These are phyloP conservation scores for Sclerurus mexicanus DNA, from an alignment of 2,113 vertebrate genomes.

Conservation along the genomic window DNA sequence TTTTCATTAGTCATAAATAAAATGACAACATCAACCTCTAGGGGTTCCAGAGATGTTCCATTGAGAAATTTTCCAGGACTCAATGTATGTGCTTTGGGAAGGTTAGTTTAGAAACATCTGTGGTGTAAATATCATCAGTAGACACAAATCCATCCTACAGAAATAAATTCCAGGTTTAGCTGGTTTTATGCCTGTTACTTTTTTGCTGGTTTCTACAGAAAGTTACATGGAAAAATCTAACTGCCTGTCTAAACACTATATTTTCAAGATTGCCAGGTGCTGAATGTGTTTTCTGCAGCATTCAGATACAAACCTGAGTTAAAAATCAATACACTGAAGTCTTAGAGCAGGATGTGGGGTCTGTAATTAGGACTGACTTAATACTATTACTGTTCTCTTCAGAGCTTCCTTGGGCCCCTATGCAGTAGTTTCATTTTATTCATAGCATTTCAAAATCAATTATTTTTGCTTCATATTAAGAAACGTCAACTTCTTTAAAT, in stretches of 20 bases:
- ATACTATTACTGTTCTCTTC: background rate
- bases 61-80: slow-evolving; percentile 57
- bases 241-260: background rate
- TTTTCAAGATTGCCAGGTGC: background rate
- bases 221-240: background rate
- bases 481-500: background rate
- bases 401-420: background rate
- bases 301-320: background rate
- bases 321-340: background rate
- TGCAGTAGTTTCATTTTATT: background rate
- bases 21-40: slow-evolving; percentile 58
- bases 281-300: background rate
- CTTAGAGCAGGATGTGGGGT: background rate
- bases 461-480: background rate
- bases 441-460: background rate
- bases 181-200: background rate
- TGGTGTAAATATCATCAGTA: background rate
- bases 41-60: slow-evolving; percentile 57
- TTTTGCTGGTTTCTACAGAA: slow-evolving; percentile 33
- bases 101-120: slow-evolving; percentile 12
- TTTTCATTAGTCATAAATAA: slow-evolving; percentile 76
- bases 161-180: background rate
- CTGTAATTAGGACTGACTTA: background rate
- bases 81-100: slow-evolving; percentile 11
- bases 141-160: background rate